phyloP scores from a whole-genome alignment of 2,888 invertebrate genomes.

The Brachynemurus nebulosus region DNA sequence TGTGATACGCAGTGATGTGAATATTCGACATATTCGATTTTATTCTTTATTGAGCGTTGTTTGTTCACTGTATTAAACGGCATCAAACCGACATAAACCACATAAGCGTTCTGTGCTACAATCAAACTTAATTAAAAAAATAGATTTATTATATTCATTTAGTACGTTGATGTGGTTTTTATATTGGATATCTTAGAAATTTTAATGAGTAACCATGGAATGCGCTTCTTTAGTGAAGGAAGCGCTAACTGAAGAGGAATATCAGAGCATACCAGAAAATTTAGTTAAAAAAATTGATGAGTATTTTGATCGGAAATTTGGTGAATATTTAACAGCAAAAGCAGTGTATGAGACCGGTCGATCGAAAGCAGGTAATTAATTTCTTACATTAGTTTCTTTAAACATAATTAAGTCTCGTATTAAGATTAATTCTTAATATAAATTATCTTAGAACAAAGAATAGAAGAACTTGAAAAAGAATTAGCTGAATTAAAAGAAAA shows the following conservation, averaged over 20 bases:
- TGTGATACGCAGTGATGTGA: too few relatives aligned
- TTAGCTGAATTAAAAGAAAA: conserved; percentile 43
- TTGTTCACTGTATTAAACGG: too few relatives aligned
- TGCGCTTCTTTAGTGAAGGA: conserved; percentile 29
- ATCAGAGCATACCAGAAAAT: conserved; percentile 37
- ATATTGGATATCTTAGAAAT: too few relatives aligned
- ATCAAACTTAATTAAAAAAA: too few relatives aligned
- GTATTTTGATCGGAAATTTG: conserved; percentile 46
- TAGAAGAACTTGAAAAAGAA: conserved; percentile 38
- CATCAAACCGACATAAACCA: too few relatives aligned
- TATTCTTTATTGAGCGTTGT: too few relatives aligned
- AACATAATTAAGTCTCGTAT: not conserved
- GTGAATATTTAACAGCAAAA: conserved; percentile 57
- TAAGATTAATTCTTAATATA: conserved; percentile 22
- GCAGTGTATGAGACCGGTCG: conserved; percentile 56
- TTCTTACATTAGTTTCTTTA: conserved; percentile 1
- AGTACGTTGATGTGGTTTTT: too few relatives aligned
- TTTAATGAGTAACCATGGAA: conserved; percentile 27
- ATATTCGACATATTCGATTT: too few relatives aligned
- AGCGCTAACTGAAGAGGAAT: conserved; percentile 38
- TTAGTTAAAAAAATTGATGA: conserved; percentile 46
- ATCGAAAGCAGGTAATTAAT: conserved; percentile 42
- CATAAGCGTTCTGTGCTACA: too few relatives aligned
- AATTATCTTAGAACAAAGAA: conserved; percentile 45
- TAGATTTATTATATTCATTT: too few relatives aligned